Base-by-base conservation (phyloP, 30 jellyfish, hydroid and myxozoan genomes). In the Hydra vulgaris region DNA sequence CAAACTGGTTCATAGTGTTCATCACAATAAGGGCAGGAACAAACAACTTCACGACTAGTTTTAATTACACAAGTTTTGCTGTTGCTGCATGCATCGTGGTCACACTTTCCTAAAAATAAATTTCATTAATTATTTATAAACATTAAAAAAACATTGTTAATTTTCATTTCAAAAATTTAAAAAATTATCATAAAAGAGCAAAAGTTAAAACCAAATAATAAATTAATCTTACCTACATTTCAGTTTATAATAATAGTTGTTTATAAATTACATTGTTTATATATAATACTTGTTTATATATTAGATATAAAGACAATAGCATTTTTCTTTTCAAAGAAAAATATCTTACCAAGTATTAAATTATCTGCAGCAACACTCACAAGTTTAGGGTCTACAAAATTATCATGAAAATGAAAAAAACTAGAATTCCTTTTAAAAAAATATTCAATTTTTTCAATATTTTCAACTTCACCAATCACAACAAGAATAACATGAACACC, bases 11-110 rank as follows among this genome's bases (percentile, higher is more conserved):
- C 25, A 83, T 70, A 83, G 81, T 24, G 27, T 5, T 8, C 55
- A 18, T 54, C 76, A 68, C 85, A 78, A 21, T 70, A 23, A 0
- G 95, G 95, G 82, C 97, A 89, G 5, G 53, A 53, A 73, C 97
- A 89, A 19, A 23, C 83, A 7, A 95, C 52, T 66, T 83, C 66
- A 7, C 92, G 76, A 76, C 78, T 95, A n/a, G 94, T 87, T 75
- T 27, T 71, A 25, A 18, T 54, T 17, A 86, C 78, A 22, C 97
- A 90, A 17, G 66, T 82, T 66, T 79, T 74, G 61, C 85, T 19
- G 53, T 77, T 24, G 21, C 54, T 82, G 53, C 97, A 90, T 26
- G 54, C 54, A 17, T 53, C 80, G 12, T 40, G 61, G 61, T 40
- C 61, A 40, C 61, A 40, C 61, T 40, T 40, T 40, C 61, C 61